phyloP scores from a whole-genome alignment of 2,888 invertebrate species.

The Harpagoxenus sublaevis region DNA sequence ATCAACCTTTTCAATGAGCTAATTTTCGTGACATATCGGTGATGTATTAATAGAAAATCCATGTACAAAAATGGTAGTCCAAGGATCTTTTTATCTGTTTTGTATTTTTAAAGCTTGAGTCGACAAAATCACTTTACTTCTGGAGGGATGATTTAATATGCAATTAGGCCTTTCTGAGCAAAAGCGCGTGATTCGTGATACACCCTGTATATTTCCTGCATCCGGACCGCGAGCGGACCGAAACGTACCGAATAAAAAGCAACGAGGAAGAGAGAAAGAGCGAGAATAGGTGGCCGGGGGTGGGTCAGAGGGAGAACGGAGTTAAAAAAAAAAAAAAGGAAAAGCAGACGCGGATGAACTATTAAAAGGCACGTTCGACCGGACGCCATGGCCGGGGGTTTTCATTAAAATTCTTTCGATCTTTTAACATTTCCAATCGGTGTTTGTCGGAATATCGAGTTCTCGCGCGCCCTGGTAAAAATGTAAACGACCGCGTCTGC shows the following conservation, averaged over 20 bases:
- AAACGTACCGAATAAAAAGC: slow-evolving; percentile 74
- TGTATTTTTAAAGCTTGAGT: neutral
- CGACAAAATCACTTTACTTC: neutral
- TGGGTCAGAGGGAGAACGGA: slow-evolving; percentile 49
- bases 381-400: slow-evolving; percentile 78
- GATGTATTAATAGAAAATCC: neutral
- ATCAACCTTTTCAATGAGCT: slow-evolving; percentile 13
- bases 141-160: neutral
- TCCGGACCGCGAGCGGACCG: slow-evolving; percentile 75
- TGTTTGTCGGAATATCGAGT: slow-evolving; percentile 78
- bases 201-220: slow-evolving; percentile 73
- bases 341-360: slow-evolving; percentile 77
- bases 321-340: slow-evolving; percentile 51
- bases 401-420: slow-evolving; percentile 86
- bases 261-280: slow-evolving; percentile 41
- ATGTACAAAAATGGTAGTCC: neutral
- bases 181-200: slow-evolving; percentile 25
- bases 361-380: slow-evolving; percentile 80
- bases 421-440: slow-evolving; percentile 84
- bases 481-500: slow-evolving; percentile 68
- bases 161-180: neutral
- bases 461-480: slow-evolving; percentile 74
- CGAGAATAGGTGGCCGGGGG: slow-evolving; percentile 31
- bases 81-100: neutral
- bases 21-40: slow-evolving; percentile 4